These are phyloP conservation scores for Rhizoglyphus robini DNA, from an alignment of 1,140 invertebrate species.

Conservation along the genomic window DNA sequence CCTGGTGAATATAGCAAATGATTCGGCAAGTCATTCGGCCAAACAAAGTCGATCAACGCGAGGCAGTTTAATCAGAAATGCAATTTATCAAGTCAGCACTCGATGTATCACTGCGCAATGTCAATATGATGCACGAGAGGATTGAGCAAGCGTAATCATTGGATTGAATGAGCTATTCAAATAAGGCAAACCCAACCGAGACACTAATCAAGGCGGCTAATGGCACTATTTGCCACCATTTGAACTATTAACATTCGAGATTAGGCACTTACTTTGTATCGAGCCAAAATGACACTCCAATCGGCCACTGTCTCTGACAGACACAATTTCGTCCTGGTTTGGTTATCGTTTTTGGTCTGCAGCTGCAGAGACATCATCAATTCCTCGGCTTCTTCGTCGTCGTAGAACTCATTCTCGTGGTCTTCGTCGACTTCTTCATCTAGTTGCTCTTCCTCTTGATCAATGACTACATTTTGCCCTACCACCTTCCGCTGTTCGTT, in stretches of 20 bases:
- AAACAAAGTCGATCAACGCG: too few species aligned
- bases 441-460: background rate
- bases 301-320: constrained; percentile 9
- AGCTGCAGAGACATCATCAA: constrained; percentile 7
- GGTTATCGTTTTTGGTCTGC: background rate
- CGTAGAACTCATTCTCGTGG: background rate
- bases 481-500: constrained; percentile 1
- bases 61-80: too few species aligned
- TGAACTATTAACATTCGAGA: too few species aligned
- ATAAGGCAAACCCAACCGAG: background rate
- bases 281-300: constrained; percentile 14
- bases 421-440: background rate
- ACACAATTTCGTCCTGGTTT: background rate
- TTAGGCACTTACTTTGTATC: constrained; percentile 7
- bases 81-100: too few species aligned
- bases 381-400: constrained; percentile 12
- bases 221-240: too few species aligned
- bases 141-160: background rate
- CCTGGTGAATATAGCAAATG: too few species aligned
- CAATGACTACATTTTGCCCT: background rate
- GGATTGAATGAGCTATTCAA: background rate
- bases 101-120: too few species aligned
- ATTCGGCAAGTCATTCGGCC: too few species aligned
- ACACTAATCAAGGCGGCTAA: too few species aligned
- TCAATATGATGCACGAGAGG: too few species aligned